Conservation (phyloP, 2,888 invertebrate genomes). For the Apodemia duryi region DNA sequence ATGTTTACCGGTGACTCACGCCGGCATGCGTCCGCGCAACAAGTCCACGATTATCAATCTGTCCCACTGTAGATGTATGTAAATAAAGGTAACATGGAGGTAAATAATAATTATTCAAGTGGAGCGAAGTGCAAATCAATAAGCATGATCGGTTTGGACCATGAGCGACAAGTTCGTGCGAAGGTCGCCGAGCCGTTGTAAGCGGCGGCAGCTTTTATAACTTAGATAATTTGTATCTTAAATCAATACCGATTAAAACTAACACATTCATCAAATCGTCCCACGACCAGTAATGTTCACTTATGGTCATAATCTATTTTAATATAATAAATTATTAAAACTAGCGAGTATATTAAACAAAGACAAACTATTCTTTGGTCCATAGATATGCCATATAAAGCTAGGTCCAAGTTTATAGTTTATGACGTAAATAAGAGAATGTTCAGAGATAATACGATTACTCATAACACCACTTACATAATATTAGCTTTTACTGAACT, state of each 20-base stretch:
- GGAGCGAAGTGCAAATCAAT: constrained; percentile 45
- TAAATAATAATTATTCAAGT: constrained; percentile 64
- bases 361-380: neutral
- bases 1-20: constrained; percentile 69
- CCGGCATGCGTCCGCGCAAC: constrained; percentile 68
- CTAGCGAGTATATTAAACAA: neutral
- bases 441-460: neutral
- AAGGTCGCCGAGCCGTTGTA: constrained; percentile 42
- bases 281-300: constrained; percentile 26
- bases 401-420: neutral
- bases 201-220: constrained; percentile 22
- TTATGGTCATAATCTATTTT: constrained; percentile 4
- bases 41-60: constrained; percentile 56
- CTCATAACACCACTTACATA: neutral
- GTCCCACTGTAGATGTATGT: constrained; percentile 59
- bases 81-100: constrained; percentile 66
- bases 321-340: neutral
- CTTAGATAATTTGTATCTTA: constrained; percentile 23
- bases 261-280: constrained; percentile 33
- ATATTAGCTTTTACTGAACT: no score
- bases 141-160: constrained; percentile 55
- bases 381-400: neutral
- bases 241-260: constrained; percentile 24
- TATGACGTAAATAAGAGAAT: neutral
- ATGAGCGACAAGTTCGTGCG: constrained; percentile 46